Percentiles rank a stretch among this genome's conserved stretches.
Evolutionary conservation across 1,140 invertebrate species (phyloP).

Genomic region (Globodera rostochiensis): DNA sequence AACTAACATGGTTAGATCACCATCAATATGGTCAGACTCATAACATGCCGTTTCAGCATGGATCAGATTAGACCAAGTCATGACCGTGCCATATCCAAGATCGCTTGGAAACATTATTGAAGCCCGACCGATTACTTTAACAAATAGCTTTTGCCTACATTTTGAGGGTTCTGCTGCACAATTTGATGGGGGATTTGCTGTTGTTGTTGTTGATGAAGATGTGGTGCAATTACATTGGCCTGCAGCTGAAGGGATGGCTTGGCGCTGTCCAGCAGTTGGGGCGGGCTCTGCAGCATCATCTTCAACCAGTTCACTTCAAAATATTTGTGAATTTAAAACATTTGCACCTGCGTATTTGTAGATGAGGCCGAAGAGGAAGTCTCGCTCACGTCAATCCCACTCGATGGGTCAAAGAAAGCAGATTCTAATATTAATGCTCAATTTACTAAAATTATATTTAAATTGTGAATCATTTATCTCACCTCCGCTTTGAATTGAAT

Average conservation of each 20-base stretch:
- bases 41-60: too few species aligned
- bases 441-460: neutral
- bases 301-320: neutral
- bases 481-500: slow-evolving; percentile 27
- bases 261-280: slow-evolving; percentile 23
- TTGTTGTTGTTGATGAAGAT: slow-evolving; percentile 22
- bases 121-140: too few species aligned
- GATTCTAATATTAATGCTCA: slow-evolving; percentile 1
- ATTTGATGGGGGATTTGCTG: slow-evolving; percentile 25
- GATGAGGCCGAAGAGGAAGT: slow-evolving; percentile 52
- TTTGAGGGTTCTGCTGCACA: slow-evolving; percentile 12
- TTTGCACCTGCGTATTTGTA: slow-evolving; percentile 45
- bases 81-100: too few species aligned
- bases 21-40: too few species aligned
- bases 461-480: neutral
- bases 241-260: neutral
- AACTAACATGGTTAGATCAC: too few species aligned
- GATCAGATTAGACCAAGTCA: too few species aligned
- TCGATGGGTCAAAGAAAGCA: slow-evolving; percentile 38
- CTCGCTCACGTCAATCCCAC: slow-evolving; percentile 49
- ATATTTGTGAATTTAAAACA: neutral
- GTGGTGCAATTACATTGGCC: neutral
- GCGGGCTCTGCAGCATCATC: slow-evolving; percentile 23
- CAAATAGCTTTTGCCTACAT: neutral
- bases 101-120: too few species aligned